A percentile compares a stretch with the other conserved stretches of the same genome.
Evolutionary conservation across 1,140 invertebrate genomes (phyloP).

Genomic region (Danaus melanippus): DNA sequence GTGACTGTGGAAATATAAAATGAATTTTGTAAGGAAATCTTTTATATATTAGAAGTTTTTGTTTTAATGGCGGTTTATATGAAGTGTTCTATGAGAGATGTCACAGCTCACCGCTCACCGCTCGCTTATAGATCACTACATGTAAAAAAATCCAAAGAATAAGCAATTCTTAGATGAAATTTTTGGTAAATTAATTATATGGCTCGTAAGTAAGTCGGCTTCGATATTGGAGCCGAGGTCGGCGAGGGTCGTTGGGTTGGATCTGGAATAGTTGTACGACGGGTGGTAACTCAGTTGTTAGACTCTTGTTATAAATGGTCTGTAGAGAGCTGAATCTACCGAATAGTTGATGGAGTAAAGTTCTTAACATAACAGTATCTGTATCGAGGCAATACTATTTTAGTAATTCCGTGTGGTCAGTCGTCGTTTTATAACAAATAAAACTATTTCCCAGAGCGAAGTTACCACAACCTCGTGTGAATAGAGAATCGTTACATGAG

Average conservation of each 20-base stretch:
- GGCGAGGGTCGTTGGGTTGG: slow-evolving; percentile 17
- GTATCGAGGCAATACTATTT: no score
- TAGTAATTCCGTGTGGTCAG: no score
- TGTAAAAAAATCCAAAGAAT: slow-evolving; percentile 6
- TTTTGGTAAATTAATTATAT: slow-evolving; percentile 42
- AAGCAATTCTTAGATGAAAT: slow-evolving; percentile 28
- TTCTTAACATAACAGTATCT: background rate
- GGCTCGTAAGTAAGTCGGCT: slow-evolving; percentile 24
- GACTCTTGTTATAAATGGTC: slow-evolving; percentile 9
- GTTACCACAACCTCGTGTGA: slow-evolving; percentile 35
- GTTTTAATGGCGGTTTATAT: slow-evolving; percentile 1
- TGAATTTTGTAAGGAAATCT: slow-evolving; percentile 4
- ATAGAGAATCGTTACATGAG: slow-evolving; percentile 28
- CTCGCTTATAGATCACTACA: slow-evolving; percentile 1
- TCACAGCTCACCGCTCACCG: slow-evolving; percentile 78
- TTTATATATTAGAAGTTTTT: slow-evolving; percentile 7
- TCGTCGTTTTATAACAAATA: slow-evolving; percentile 4
- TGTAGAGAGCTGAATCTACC: background rate
- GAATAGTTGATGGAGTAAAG: no score
- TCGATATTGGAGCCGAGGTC: slow-evolving; percentile 24
- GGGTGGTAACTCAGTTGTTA: slow-evolving; percentile 23
- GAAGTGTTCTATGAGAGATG: background rate
- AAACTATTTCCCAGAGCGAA: slow-evolving; percentile 12
- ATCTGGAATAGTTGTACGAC: slow-evolving; percentile 23
- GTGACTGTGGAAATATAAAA: background rate